A percentile compares a stretch with the other conserved stretches of the same genome.
Evolutionary conservation across 2,797 vertebrate species (phyloP).

Genomic region (Coranthus polyacanthus): DNA sequence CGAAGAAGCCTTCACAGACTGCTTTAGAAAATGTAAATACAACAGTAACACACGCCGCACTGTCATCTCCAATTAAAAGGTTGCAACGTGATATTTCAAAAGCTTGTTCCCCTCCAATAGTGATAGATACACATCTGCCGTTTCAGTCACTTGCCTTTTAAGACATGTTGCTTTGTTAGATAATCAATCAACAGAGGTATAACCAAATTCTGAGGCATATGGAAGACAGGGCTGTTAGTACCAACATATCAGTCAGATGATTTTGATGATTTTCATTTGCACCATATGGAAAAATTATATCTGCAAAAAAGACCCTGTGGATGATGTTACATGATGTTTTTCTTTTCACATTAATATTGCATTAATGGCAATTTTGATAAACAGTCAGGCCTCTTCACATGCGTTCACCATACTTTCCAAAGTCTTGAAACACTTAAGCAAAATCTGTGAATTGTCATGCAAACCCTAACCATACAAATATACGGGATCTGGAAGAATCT

Average conservation of each 20-base stretch:
- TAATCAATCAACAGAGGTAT: background rate
- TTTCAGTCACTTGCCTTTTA: constrained; percentile 11
- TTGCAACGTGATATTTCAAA: constrained; percentile 9
- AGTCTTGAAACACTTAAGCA: constrained; percentile 7
- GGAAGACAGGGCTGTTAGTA: background rate
- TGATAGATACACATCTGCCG: constrained; percentile 12
- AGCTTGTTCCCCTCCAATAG: constrained; percentile 8
- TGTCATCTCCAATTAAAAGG: constrained; percentile 23
- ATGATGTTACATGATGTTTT: too few species aligned
- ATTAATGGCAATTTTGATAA: background rate
- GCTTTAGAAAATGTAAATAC: constrained; percentile 1
- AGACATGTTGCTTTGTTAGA: background rate
- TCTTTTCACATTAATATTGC: background rate
- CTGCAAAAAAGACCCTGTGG: too few species aligned
- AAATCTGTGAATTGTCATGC: constrained; percentile 26
- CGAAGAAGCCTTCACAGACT: constrained; percentile 1
- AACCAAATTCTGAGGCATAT: constrained; percentile 1
- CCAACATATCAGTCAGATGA: background rate
- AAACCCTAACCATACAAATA: constrained; percentile 14
- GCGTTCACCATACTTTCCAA: constrained; percentile 9
- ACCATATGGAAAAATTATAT: background rate
- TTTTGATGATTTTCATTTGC: too few species aligned
- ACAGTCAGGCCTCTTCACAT: background rate
- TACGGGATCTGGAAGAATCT: background rate
- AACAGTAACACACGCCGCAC: background rate